phyloP scores from a whole-genome alignment of 2,113 vertebrate species.

The Echinops telfairi region DNA sequence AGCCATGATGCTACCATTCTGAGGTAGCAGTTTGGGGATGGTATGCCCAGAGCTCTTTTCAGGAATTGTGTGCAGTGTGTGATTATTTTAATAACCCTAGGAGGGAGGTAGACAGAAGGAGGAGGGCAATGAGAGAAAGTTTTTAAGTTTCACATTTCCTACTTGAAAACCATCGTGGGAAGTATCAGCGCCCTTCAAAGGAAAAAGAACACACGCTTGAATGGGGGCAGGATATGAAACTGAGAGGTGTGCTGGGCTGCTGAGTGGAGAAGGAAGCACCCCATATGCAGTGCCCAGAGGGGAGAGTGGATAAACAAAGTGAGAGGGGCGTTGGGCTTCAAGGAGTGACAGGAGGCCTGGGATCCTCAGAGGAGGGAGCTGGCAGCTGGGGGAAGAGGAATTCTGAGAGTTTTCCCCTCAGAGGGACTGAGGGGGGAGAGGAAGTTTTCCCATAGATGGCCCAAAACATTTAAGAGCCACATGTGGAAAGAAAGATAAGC shows the following conservation, averaged over 20 bases:
- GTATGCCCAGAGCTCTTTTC: neutral
- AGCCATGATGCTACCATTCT: neutral
- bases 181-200: conserved; percentile 73
- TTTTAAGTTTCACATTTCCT: conserved; percentile 74
- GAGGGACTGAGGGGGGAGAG: neutral
- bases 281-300: conserved; percentile 48
- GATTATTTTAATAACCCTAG: conserved; percentile 73
- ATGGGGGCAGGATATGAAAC: conserved; percentile 73
- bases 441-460: neutral
- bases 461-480: neutral
- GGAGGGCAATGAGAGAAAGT: conserved; percentile 25
- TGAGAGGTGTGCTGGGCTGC: conserved; percentile 26
- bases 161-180: conserved; percentile 71
- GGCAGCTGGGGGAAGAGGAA: neutral
- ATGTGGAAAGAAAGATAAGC: conserved; percentile 45
- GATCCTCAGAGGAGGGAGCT: neutral
- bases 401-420: neutral
- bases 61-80: neutral
- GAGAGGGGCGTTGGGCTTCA: conserved; percentile 23
- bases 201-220: conserved; percentile 71
- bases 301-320: conserved; percentile 43
- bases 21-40: neutral
- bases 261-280: conserved; percentile 67
- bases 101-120: conserved; percentile 30
- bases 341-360: neutral